A percentile compares a stretch with the other conserved stretches of the same genome.
These are phyloP conservation scores for Torymus texanus DNA, from an alignment of 2,888 invertebrate species.

Conservation along the genomic window DNA sequence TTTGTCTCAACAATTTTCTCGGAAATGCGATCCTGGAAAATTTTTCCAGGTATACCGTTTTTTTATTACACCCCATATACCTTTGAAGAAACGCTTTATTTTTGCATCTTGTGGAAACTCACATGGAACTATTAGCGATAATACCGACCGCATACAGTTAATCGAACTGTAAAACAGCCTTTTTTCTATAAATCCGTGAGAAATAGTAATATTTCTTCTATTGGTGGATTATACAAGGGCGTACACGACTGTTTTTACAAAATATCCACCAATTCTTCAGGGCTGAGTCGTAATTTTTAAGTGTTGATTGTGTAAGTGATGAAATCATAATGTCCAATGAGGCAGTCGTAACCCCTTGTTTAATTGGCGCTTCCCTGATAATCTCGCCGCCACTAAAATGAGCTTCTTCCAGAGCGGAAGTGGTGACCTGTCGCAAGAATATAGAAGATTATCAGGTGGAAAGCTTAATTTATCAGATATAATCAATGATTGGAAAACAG, in stretches of 20 bases:
- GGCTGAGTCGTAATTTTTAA: not conserved
- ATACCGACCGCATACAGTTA: constrained; percentile 47
- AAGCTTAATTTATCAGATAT: no score
- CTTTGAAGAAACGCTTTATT: constrained; percentile 1
- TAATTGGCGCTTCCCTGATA: not conserved
- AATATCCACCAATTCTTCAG: not conserved
- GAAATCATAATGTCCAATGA: not conserved
- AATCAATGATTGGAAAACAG: no score
- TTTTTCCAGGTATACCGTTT: no score
- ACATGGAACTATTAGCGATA: not conserved
- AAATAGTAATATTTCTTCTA: not conserved
- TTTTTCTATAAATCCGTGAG: not conserved
- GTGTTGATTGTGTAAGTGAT: not conserved
- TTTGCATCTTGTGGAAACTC: not conserved
- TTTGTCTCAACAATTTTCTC: no score
- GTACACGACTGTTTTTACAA: not conserved
- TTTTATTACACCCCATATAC: no score
- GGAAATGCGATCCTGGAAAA: no score
- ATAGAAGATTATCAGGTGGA: not conserved
- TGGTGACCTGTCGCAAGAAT: not conserved
- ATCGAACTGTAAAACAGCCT: constrained; percentile 35
- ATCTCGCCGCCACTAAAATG: constrained; percentile 4
- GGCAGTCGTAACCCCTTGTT: not conserved
- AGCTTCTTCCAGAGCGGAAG: not conserved
- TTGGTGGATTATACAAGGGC: not conserved